Conservation (phyloP, 2,113 vertebrate species). For the Clinocottus analis region DNA sequence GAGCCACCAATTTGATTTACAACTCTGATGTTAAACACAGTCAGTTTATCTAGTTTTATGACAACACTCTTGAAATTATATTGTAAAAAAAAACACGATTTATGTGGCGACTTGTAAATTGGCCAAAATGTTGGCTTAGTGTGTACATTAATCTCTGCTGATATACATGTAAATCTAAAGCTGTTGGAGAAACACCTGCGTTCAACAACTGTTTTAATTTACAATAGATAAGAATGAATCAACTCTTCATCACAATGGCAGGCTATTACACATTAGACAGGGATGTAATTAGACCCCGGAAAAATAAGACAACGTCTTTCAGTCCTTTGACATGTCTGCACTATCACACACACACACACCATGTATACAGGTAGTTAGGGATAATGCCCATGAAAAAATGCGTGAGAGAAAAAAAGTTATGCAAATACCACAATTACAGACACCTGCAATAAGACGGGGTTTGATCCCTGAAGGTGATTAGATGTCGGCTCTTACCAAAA, state of each 20-base stretch:
- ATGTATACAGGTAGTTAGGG: conserved; percentile 50
- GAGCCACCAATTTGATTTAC: neutral
- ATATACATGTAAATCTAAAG: conserved; percentile 1
- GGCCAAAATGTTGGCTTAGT: neutral
- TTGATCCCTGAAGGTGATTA: conserved; percentile 77
- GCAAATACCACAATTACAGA: conserved; percentile 79
- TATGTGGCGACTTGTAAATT: neutral
- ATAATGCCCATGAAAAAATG: conserved; percentile 54
- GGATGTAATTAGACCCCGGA: conserved; percentile 60
- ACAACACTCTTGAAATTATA: conserved; percentile 5
- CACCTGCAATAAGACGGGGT: conserved; percentile 48
- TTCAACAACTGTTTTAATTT: conserved; percentile 30
- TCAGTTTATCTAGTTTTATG: neutral
- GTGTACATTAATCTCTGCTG: neutral
- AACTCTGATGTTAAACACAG: neutral
- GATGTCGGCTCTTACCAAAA: conserved; percentile 48
- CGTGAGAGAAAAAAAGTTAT: conserved; percentile 53
- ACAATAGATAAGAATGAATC: conserved; percentile 52
- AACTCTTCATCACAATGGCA: conserved; percentile 53
- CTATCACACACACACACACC: conserved; percentile 44
- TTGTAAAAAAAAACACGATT: neutral
- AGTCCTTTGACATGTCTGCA: conserved; percentile 56
- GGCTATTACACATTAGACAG: conserved; percentile 66
- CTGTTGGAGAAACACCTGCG: conserved; percentile 8
- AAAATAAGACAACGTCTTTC: conserved; percentile 66